Conservation (phyloP, 2,888 invertebrate genomes). For the Drosophila infuscata region DNA sequence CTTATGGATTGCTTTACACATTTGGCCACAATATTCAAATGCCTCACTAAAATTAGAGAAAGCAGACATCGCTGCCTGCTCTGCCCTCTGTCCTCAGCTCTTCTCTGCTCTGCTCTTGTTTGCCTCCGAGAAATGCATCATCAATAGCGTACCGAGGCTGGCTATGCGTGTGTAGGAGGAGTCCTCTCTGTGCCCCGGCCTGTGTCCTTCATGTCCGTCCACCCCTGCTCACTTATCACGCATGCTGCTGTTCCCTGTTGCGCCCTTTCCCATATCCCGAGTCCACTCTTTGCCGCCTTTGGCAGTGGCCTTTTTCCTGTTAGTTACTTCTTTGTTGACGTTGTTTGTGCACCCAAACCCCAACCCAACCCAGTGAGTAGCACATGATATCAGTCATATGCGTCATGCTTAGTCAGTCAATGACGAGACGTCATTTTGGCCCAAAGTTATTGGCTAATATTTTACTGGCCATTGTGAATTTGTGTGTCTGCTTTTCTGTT, state of each 20-base stretch:
- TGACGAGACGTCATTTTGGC: conserved; percentile 35
- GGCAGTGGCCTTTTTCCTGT: conserved; percentile 20
- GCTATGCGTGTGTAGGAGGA: conserved; percentile 2
- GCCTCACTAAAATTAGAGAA: conserved; percentile 20
- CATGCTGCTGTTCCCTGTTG: conserved; percentile 47
- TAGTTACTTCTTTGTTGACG: conserved; percentile 17
- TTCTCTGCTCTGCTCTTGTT: conserved; percentile 25
- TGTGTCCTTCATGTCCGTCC: not conserved
- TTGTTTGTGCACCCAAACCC: not conserved
- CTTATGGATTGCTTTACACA: not conserved
- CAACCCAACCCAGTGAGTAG: not conserved
- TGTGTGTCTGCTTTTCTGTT: conserved; percentile 19
- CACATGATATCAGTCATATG: conserved; percentile 43
- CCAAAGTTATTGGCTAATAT: conserved; percentile 72
- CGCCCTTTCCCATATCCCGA: not conserved
- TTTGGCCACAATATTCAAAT: not conserved
- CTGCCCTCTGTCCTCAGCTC: not conserved
- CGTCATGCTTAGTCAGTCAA: conserved; percentile 62
- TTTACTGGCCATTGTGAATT: conserved; percentile 43
- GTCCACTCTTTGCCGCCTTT: conserved; percentile 44
- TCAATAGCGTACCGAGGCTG: conserved; percentile 56
- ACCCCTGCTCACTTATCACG: conserved; percentile 43
- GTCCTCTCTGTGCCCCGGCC: not conserved
- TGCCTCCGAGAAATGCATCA: conserved; percentile 77
- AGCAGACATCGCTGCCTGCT: conserved; percentile 30